Evolutionary conservation across 2,888 invertebrate genomes (phyloP), one percentile per base, ranked within the genome.

Genomic region (Pammene fasciana): DNA sequence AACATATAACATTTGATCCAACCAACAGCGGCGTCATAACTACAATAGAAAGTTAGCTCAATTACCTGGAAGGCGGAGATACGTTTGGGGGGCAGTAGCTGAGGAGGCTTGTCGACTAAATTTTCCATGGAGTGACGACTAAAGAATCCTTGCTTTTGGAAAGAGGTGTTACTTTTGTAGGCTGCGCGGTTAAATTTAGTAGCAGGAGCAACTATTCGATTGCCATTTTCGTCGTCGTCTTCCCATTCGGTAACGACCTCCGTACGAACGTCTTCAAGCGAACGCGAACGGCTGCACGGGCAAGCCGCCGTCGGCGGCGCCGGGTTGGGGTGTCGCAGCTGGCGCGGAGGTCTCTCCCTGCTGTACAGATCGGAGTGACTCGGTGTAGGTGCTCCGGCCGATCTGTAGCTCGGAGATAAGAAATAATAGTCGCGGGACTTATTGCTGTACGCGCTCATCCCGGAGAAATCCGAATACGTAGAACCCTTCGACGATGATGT

Each of bases 91-190:
- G 90, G 87, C 74, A 91, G 82, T 79, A 93, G 84, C 78, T 93
- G 90, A 72, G 92, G 93, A 72, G 89, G 86, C 78, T 92, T 89
- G 76, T 94, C 94, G 75, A 89, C 94, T 73, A 96, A 89, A 85
- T 95, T 95, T 83, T 96, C 96, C 95, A 95, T 95, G 0, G 96
- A 95, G 73, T 95, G 93, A 55, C 95, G 91, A n/a, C 93, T 93
- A 70, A 92, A 86, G 73, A 92, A 92, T 75, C 88, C 87, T 77
- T 92, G 90, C 72, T 92, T 92, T 82, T 90, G 87, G 74, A 92
- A 88, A 66, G 85, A 75, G 9, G 82, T 76, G 74, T 84, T 87
- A 55, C 83, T 75, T 80, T 87, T 89, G 76, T 90, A 85, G n/a
- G 88, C 78, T 14, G 85, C 84, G 43, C 88, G 87, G 74, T 92